Base-by-base conservation (phyloP, 2,888 invertebrate genomes). In the Temnothorax unifasciatus region DNA sequence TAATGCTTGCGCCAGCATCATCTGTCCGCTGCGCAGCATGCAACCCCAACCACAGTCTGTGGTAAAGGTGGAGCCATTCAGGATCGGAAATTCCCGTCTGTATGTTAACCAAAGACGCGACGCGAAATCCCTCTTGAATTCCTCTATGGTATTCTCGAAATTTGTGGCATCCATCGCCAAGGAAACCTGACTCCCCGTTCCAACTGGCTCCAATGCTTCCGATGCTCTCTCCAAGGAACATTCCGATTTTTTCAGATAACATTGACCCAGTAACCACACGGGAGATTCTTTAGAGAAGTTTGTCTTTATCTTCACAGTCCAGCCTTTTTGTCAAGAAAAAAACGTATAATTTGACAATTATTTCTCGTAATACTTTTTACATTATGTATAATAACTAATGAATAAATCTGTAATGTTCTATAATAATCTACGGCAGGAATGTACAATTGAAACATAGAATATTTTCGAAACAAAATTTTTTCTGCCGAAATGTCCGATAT, bases 41-140 rank as follows among this genome's bases (percentile, higher is more conserved):
- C 99, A 99, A 0, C 99, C 99, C 99, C 99, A 99, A 4, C 99
- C 99, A 95, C 98, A 98, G 94, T 99, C 99, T 4, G 98, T 97
- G 1, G 98, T 98, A 90, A 97, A 97, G 86, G 96, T 96, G 1
- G 98, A 97, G 29, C 97, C 98, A 92, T 97, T 96, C 95, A 98
- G 96, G 11, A 96, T 96, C 8, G 98, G 98, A 94, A 99, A 98
- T 95, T 98, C 98, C 91, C 97, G 96, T 83, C 98, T 96, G 93
- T 98, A 98, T 2, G 98, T 98, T 95, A 98, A 96, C 98, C 98
- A 98, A 71, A 98, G 94, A 90, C 97, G 96, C 90, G 98, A 98
- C 11, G 96, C 96, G 93, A 98, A 98, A 94, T 98, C 98, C 74
- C 96, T 96, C 92, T 97, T 97, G 93, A 98, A 98, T 44, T 97